Evolutionary conservation across 1,140 invertebrate species (phyloP).

Genomic region (Ceratosolen solmsi): DNA sequence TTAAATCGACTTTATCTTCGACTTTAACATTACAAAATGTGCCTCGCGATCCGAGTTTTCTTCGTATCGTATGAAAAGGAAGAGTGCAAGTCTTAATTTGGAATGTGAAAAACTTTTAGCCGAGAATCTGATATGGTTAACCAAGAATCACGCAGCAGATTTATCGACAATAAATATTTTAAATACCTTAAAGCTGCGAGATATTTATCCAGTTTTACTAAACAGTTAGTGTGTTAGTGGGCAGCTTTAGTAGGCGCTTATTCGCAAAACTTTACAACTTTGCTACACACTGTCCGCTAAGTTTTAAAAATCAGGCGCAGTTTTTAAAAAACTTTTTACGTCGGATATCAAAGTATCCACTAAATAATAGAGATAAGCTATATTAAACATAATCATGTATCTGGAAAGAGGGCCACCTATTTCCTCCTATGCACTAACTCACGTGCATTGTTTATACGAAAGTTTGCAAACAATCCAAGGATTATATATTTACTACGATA

Average conservation of each 20-base stretch:
- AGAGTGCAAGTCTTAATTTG: neutral
- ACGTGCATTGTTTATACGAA: too few relatives aligned
- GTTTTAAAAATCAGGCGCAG: too few relatives aligned
- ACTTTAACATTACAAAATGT: neutral
- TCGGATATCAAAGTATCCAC: too few relatives aligned
- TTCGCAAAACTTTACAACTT: neutral
- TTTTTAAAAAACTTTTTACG: too few relatives aligned
- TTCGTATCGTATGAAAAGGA: neutral
- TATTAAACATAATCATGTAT: too few relatives aligned
- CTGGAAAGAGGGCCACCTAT: too few relatives aligned
- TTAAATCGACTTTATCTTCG: neutral
- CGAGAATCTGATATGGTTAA: neutral
- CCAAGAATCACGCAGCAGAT: slow-evolving; percentile 1
- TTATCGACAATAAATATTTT: slow-evolving; percentile 24
- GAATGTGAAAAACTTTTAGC: slow-evolving; percentile 3
- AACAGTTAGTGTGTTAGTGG: neutral
- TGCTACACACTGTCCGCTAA: too few relatives aligned
- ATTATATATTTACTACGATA: too few relatives aligned
- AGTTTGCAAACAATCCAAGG: too few relatives aligned
- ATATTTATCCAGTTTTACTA: slow-evolving; percentile 13
- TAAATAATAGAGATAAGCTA: too few relatives aligned
- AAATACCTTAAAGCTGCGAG: neutral
- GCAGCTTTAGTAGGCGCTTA: neutral
- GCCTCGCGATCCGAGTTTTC: neutral
- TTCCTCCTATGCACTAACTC: too few relatives aligned